Evolutionary conservation across 2,113 vertebrate species (phyloP).

Genomic region (Crocuta crocuta): DNA sequence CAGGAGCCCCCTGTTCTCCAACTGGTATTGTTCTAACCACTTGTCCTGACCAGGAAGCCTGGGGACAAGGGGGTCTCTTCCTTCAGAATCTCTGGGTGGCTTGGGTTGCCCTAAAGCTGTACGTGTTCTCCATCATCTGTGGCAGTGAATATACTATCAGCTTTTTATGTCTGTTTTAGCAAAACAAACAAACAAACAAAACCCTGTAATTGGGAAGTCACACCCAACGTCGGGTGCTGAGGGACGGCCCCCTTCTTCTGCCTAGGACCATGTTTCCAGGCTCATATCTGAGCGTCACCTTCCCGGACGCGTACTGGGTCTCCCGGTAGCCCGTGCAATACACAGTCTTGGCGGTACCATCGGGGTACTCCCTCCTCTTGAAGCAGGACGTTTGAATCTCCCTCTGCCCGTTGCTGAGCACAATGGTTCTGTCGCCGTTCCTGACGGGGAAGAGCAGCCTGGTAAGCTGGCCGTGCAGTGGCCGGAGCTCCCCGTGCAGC

Average conservation of each 20-base stretch:
- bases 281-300: slow-evolving; percentile 79
- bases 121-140: background rate
- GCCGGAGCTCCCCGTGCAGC: accelerated
- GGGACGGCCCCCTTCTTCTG: slow-evolving; percentile 55
- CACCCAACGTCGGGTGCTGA: accelerated
- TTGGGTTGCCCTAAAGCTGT: accelerated
- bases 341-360: slow-evolving; percentile 87
- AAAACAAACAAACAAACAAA: background rate
- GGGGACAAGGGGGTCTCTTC: background rate
- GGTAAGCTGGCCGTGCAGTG: accelerated
- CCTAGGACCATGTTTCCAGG: slow-evolving; percentile 73
- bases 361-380: slow-evolving; percentile 85
- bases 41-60: too few relatives aligned
- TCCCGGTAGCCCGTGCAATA: slow-evolving; percentile 83
- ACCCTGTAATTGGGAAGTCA: background rate
- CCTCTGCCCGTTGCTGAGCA: slow-evolving; percentile 86
- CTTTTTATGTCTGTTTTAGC: background rate
- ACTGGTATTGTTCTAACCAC: accelerated
- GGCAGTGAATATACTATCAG: accelerated
- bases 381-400: slow-evolving; percentile 86
- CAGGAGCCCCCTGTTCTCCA: background rate
- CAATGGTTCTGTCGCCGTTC: slow-evolving; percentile 86
- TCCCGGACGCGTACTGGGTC: slow-evolving; percentile 81
- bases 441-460: slow-evolving; percentile 66
- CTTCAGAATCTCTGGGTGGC: background rate